phyloP scores from a whole-genome alignment of 53 echinoderm and acorn worm species.

The Crossaster papposus region DNA sequence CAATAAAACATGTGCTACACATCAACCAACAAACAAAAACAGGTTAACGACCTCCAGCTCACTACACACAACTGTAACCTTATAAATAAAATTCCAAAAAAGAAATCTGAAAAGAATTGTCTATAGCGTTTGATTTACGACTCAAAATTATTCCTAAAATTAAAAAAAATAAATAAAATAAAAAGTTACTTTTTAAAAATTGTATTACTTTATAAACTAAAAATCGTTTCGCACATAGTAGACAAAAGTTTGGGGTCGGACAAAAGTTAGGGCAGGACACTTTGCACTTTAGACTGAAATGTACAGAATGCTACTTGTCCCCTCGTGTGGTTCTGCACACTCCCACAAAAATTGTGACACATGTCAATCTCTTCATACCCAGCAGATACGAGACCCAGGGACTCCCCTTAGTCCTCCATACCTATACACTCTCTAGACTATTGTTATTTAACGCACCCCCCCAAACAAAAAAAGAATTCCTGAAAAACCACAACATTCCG shows the following conservation, averaged over 20 bases:
- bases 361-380: conserved; percentile 37
- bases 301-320: conserved; percentile 2
- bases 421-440: too few species aligned
- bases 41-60: background rate
- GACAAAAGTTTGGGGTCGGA: background rate
- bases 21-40: background rate
- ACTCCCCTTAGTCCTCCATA: too few species aligned
- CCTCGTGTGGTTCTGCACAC: background rate
- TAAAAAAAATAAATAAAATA: background rate
- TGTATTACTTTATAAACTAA: background rate
- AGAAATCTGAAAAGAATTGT: background rate
- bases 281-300: conserved; percentile 9
- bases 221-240: background rate
- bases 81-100: background rate
- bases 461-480: too few species aligned
- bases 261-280: conserved; percentile 22
- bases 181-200: background rate
- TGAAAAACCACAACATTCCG: too few species aligned
- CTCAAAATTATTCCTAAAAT: background rate
- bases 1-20: background rate
- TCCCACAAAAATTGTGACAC: background rate
- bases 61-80: background rate
- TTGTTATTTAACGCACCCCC: too few species aligned
- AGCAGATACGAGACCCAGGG: too few species aligned
- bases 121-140: background rate